Evolutionary conservation across 1,140 invertebrate genomes (phyloP).

Genomic region (Bursaphelenchus mucronatus): DNA sequence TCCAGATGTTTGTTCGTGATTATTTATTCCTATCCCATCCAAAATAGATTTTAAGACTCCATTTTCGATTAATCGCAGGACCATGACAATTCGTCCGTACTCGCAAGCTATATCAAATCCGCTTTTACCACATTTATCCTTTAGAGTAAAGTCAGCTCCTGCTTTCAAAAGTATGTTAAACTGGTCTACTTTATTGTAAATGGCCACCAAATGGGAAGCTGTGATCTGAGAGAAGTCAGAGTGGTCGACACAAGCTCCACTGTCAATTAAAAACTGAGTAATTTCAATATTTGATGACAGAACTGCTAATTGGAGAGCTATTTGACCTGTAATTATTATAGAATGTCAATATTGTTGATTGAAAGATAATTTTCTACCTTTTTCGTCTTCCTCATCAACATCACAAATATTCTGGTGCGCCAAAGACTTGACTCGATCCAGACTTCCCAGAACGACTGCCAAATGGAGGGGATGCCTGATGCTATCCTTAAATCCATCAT

Average conservation of each 20-base stretch:
- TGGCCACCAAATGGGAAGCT: constrained; percentile 22
- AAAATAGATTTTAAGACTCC: constrained; percentile 4
- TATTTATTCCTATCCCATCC: neutral
- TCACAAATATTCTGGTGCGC: neutral
- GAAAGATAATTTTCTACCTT: constrained; percentile 4
- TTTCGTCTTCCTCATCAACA: constrained; percentile 24
- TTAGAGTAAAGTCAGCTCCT: constrained; percentile 21
- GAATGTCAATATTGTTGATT: neutral
- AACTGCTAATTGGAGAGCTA: constrained; percentile 19
- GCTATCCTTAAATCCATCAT: neutral
- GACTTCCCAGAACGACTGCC: constrained; percentile 12
- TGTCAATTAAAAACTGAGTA: constrained; percentile 16
- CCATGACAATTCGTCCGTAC: constrained; percentile 9
- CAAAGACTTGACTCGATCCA: constrained; percentile 8
- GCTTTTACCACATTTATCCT: constrained; percentile 19
- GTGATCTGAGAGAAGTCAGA: constrained; percentile 17
- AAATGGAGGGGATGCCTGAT: constrained; percentile 21
- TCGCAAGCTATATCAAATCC: constrained; percentile 24
- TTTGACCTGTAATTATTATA: constrained; percentile 25
- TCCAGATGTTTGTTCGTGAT: neutral
- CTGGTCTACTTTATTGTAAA: constrained; percentile 20
- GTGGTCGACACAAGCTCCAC: constrained; percentile 19
- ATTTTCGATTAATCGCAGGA: constrained; percentile 3
- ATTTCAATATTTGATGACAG: constrained; percentile 8
- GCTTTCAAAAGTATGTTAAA: constrained; percentile 21